A percentile compares a stretch with the other conserved stretches of the same genome.
Conservation (phyloP, 1,140 invertebrate genomes). For the Ruditapes philippinarum region DNA sequence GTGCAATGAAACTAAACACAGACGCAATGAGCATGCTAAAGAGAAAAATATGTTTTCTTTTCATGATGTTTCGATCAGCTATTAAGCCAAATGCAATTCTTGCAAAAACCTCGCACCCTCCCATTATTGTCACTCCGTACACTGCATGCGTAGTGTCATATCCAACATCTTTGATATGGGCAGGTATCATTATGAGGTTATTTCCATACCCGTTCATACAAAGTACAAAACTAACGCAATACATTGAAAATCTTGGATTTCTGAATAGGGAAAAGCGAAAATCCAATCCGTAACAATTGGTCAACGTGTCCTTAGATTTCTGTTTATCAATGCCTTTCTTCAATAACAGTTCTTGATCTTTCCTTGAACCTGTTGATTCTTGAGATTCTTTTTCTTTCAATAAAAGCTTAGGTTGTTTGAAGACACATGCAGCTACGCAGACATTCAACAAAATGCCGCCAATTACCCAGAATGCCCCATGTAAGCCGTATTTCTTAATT, state of each 20-base stretch:
- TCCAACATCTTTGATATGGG: constrained; percentile 37
- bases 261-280: too few relatives aligned
- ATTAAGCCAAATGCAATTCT: constrained; percentile 52
- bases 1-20: constrained; percentile 14
- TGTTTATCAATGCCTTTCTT: too few relatives aligned
- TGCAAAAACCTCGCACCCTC: constrained; percentile 30
- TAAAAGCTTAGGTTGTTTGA: constrained; percentile 58
- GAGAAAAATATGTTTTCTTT: constrained; percentile 44
- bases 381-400: too few relatives aligned
- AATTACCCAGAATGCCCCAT: constrained; percentile 29
- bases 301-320: too few relatives aligned
- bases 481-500: constrained; percentile 26
- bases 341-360: too few relatives aligned
- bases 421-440: constrained; percentile 46
- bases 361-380: too few relatives aligned
- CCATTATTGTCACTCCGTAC: constrained; percentile 41
- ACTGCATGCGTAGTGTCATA: constrained; percentile 9
- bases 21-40: constrained; percentile 30
- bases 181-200: constrained; percentile 45
- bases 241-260: constrained; percentile 50
- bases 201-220: constrained; percentile 54
- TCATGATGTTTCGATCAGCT: background rate
- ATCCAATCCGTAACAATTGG: too few relatives aligned
- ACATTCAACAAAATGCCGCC: background rate
- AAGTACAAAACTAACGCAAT: constrained; percentile 37